phyloP scores from a whole-genome alignment of 2,888 invertebrate genomes.

The Stratiomys singularior region DNA sequence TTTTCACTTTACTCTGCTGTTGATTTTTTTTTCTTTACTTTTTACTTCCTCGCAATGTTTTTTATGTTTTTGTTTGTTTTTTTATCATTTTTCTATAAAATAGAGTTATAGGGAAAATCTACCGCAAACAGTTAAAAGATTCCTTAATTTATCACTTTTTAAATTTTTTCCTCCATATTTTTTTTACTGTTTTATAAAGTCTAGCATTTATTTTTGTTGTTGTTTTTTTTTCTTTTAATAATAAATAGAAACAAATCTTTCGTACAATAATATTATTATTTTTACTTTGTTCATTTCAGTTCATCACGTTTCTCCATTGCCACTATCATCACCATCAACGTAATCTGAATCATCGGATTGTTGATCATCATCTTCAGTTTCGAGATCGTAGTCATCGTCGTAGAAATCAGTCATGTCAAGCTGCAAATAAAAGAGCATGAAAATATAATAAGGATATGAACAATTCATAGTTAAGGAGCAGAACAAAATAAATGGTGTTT shows the following conservation, averaged over 20 bases:
- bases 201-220: slow-evolving; percentile 25
- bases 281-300: slow-evolving; percentile 37
- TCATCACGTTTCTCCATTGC: slow-evolving; percentile 81
- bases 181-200: slow-evolving; percentile 34
- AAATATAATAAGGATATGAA: background rate
- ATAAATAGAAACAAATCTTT: slow-evolving; percentile 43
- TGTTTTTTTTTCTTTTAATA: slow-evolving; percentile 12
- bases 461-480: background rate
- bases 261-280: slow-evolving; percentile 27
- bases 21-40: background rate
- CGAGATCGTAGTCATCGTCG: slow-evolving; percentile 92
- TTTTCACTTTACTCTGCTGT: background rate
- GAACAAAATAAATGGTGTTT: background rate
- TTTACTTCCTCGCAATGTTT: background rate
- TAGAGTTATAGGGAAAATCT: slow-evolving; percentile 32
- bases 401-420: slow-evolving; percentile 96
- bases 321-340: slow-evolving; percentile 87
- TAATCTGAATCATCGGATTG: slow-evolving; percentile 76
- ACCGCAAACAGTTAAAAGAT: slow-evolving; percentile 42
- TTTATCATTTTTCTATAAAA: slow-evolving; percentile 29
- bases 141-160: slow-evolving; percentile 42
- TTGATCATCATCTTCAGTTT: slow-evolving; percentile 75
- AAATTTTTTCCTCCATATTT: slow-evolving; percentile 19
- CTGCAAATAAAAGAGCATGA: too few relatives aligned
- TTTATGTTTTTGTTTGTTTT: slow-evolving; percentile 4